Base-by-base conservation (phyloP, 2,888 invertebrate genomes). In the Chironomus riparius region DNA sequence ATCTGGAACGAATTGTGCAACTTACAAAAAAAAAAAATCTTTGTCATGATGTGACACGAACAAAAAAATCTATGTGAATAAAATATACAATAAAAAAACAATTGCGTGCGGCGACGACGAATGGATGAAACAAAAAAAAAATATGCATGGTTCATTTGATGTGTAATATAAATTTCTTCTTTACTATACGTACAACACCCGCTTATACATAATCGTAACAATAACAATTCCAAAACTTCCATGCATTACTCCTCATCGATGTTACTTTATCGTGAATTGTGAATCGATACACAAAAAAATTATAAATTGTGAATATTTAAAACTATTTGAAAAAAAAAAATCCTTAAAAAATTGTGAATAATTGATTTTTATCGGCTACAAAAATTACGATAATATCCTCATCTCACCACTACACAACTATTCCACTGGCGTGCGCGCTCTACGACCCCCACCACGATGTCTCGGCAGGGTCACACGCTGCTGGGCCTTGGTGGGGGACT, bases 371-470 rank as follows among this genome's bases (percentile, higher is more conserved):
- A 24, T 65, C 65, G 65, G 18, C 82, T 81, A 81, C 80, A 81
- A 83, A 83, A 82, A 84, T 83, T 83, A 84, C 84, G 82, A 83
- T 85, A 83, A 84, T 80, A 83, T 83, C 84, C 83, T 83, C 84
- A 82, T 84, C 84, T 82, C 84, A 84, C 82, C 83, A 83, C 28
- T 73, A 73, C 81, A 83, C 83, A 84, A 85, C 84, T 83, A 83
- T 85, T 84, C 85, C 84, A 83, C 84, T 84, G 84, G 84, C 84
- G 84, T 84, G 84, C 82, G 84, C 84, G 83, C 83, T 84, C 79
- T 84, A 84, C 85, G 84, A 85, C 84, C 84, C 84, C 85, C 84
- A 85, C 84, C 84, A 85, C 84, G 84, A 84, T 84, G 85, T 85
- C 84, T 83, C 84, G 85, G 84, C 84, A 84, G 84, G 84, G 84